Base-by-base conservation (phyloP, 92 coral and sea anemone genomes). In the Galaxea fascicularis region DNA sequence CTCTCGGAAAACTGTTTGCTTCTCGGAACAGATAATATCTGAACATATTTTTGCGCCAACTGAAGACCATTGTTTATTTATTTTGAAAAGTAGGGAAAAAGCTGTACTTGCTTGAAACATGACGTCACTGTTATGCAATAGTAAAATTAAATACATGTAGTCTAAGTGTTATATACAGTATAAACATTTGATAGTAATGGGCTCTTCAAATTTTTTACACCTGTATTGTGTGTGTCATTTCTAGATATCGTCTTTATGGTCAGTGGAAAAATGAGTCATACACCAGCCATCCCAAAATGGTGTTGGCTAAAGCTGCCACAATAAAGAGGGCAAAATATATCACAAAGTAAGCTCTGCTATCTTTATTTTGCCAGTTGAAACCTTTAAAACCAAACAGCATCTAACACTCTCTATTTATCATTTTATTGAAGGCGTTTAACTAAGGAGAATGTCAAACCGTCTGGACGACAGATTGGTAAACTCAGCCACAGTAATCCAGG, bases 401-500 rank as follows among this genome's bases (percentile, higher is more conserved):
- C 8, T 12, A 47, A 9, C 11, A 21, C 16, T 21, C 11, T 41
- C 28, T 69, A 10, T 69, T 10, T 29, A 30, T 13, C 29, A 3
- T 62, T 76, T 49, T 54, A 45, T 65, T 25, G 52, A 60, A 96
- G 99, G 90, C 95, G 99, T 57, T 89, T 96, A 46, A 92, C 99
- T 7, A 96, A 95, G 52, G 99, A 96, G 47, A 96, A 94, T 88
- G 99, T 96, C 15, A 96, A 96, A 47, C 99, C 98, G 15, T 94
- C 99, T 52, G 99, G 99, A 46, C 91, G 99, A 28, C 99, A 96
- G 69, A 96, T 96, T 73, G 99, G 99, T 68, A 96, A 96, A 88
- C 85, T 96, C 6, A 96, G 99, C 74, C 99, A 96, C 78, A 94
- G 99, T 46, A 96, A 96, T 79, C 99, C 99, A 62, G 99, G 99